Base-by-base conservation (phyloP, 1,140 invertebrate species). In the Drosophila kikkawai region DNA sequence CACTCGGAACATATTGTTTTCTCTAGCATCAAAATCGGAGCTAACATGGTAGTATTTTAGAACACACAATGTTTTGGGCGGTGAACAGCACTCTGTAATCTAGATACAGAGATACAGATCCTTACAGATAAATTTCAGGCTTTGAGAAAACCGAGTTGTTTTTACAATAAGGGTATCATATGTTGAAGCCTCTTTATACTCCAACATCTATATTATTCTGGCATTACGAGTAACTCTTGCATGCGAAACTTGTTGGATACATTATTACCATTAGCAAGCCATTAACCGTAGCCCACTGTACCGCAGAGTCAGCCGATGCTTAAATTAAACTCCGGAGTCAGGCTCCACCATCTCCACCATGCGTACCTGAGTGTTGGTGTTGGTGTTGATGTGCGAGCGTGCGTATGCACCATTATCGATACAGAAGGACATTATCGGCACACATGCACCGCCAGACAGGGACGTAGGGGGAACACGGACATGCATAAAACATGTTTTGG, bases 401-500 rank as follows among this genome's bases (percentile, higher is more conserved):
- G 84, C 84, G 80, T 88, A 66, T 84, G 69, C 65, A 65, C 80
- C 66, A 88, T 87, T 87, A 87, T 83, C 84, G 65, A 80, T 83
- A 80, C 73, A 74, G 47, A 57, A 67, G 76, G 83, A 80, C 80
- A 88, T 88, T 87, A 87, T 80, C 80, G 71, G 57, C 71, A 76
- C 39, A 70, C 50, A 75, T 44, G 74, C 56, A 79, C 45, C 39
- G 55, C 11, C 50, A 29, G 39, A 22, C 44, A 32, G 17, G 36
- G 41, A 12, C 36, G 17, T 34, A n/a, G 45, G 39, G 45, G 17
- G 8, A 17, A 41, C 61, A 66, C 61, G 66, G 51, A 67, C 70
- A 88, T 88, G 85, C 85, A 88, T 88, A 88, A 90, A 90, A 88
- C 84, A 88, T 88, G 87, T 79, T 74, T 87, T 76, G 80, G 74